These are phyloP conservation scores for Prochilodus magdalenae DNA, from an alignment of 2,113 vertebrate genomes.

Conservation along the genomic window DNA sequence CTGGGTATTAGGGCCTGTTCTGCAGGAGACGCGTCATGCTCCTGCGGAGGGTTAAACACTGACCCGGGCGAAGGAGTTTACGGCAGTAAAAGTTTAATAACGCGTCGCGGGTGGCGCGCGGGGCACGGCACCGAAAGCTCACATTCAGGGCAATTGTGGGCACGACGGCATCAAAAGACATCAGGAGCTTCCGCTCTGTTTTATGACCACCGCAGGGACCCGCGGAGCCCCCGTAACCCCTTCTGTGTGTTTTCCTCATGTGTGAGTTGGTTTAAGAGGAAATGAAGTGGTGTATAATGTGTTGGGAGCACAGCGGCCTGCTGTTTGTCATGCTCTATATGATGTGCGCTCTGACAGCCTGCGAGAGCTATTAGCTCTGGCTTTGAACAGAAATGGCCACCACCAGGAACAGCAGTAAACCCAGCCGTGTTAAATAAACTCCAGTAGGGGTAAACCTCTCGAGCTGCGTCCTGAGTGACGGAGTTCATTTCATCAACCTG, in stretches of 20 bases:
- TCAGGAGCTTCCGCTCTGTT: constrained; percentile 5
- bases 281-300: not conserved
- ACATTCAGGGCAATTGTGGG: constrained; percentile 3
- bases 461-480: not conserved
- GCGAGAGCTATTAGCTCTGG: too few relatives aligned
- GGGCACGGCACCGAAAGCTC: constrained; percentile 14
- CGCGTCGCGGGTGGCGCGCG: not conserved
- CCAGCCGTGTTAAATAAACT: not conserved
- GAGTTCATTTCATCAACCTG: not conserved
- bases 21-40: not conserved
- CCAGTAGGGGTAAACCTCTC: not conserved
- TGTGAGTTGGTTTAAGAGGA: not conserved
- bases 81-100: constrained; percentile 8
- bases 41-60: not conserved
- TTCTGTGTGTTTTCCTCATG: not conserved
- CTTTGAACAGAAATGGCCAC: too few relatives aligned
- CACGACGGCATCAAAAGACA: not conserved
- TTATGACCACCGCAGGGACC: not conserved
- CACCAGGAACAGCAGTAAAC: not conserved
- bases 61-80: not conserved
- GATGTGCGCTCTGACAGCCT: too few relatives aligned
- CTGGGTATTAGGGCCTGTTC: not conserved
- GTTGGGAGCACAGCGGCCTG: not conserved
- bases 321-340: not conserved
- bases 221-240: not conserved